Evolutionary conservation across 1,140 invertebrate genomes (phyloP), one percentile per base, ranked within the genome.

Genomic region (Paracyclopina nana): DNA sequence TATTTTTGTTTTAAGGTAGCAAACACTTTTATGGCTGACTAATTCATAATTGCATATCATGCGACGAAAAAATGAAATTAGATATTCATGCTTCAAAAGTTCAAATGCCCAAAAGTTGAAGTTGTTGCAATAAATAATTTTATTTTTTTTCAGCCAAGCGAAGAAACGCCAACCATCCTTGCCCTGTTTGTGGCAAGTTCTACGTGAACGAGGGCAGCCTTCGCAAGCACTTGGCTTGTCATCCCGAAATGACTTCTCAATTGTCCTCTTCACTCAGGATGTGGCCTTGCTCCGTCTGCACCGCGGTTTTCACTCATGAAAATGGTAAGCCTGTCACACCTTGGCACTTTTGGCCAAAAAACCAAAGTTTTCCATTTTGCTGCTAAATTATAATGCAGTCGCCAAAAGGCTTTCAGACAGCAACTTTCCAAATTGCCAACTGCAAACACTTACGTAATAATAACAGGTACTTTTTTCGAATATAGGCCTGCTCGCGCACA

Each of bases 251-350:
- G 46, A 85, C 82, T 40, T 76, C 77, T 55, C 83, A 86, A 63
- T 72, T 87, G 40, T 79, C 80, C 57, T 80, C 77, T 58, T 79
- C 79, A 54, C 71, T 88, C 44, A 71, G 83, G 60, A 88, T 88
- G 83, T 87, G 83, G 82, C 83, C 85, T 12, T 90, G 85, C 66
- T 85, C 80, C 54, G 83, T 90, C 30, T 90, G 85, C 61, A 83
- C 88, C 66, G 83, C 84, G 44, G 83, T 90, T 50, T 90, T 90
- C 65, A 86, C 84, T 41, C 82, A 88, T 61, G 85, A 91, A 70
- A 80, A 80, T 68, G 85, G 85, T 90, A 72, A 58, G 57, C 45
- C 6, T 26, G 6, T n/a, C n/a, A n/a, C n/a, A n/a, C n/a, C n/a
- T n/a, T n/a, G n/a, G n/a, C n/a, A n/a, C n/a, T n/a, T n/a, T n/a